Percentiles rank a stretch among this genome's conserved stretches.
Conservation (phyloP, 2,888 invertebrate species). For the Amblyjoppa proteus region DNA sequence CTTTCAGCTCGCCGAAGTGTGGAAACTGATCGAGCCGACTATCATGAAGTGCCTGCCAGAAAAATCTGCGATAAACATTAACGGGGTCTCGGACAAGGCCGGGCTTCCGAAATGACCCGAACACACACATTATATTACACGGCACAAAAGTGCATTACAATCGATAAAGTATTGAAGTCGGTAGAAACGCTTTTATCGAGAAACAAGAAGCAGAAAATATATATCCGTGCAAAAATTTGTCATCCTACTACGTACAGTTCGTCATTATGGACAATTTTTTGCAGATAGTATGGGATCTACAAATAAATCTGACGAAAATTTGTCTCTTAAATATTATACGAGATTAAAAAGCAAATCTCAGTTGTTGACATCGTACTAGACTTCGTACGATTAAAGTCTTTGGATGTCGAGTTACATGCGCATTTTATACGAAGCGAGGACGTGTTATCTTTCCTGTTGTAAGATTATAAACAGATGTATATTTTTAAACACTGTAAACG, state of each 20-base stretch:
- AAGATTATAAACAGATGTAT: not conserved
- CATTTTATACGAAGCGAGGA: constrained; percentile 11
- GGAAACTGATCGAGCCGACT: constrained; percentile 86
- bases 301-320: not conserved
- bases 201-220: not conserved
- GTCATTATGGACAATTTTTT: not conserved
- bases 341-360: not conserved
- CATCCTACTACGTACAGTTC: not conserved
- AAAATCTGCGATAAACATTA: constrained; percentile 73
- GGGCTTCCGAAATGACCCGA: constrained; percentile 54
- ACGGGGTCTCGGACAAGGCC: constrained; percentile 68
- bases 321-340: not conserved
- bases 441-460: not conserved
- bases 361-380: not conserved
- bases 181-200: constrained; percentile 9
- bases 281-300: not conserved
- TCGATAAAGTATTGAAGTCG: constrained; percentile 1
- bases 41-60: constrained; percentile 86
- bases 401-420: constrained; percentile 3
- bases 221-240: not conserved
- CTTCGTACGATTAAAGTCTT: not conserved
- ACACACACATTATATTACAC: not conserved
- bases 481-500: constrained; percentile 6
- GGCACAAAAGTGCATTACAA: constrained; percentile 12
- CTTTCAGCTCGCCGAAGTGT: constrained; percentile 86